A percentile compares a stretch with the other conserved stretches of the same genome.
These are phyloP conservation scores for Acestrorhynchus altus DNA, from an alignment of 2,797 vertebrate genomes.

Conservation along the genomic window DNA sequence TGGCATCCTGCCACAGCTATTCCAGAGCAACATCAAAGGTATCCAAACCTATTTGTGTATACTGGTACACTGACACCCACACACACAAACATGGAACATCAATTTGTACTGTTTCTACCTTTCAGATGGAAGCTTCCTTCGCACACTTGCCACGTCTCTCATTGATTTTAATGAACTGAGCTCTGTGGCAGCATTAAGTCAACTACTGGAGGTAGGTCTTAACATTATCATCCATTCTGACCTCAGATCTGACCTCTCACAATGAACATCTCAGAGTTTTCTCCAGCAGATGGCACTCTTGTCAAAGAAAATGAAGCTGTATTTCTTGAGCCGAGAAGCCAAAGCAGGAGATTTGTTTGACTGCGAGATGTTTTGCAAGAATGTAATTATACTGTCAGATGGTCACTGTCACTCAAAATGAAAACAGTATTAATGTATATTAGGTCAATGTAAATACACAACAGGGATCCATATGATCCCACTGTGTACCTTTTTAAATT, in stretches of 20 bases:
- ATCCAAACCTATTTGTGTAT: constrained; percentile 34
- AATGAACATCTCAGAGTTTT: not conserved
- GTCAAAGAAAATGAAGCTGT: constrained; percentile 1
- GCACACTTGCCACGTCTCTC: constrained; percentile 90
- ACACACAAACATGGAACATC: constrained; percentile 1
- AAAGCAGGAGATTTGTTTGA: too few species aligned
- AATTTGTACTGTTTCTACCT: constrained; percentile 49
- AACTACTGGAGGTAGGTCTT: constrained; percentile 91
- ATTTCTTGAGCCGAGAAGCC: not conserved
- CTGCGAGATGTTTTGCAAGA: too few species aligned
- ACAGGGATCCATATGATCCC: too few species aligned
- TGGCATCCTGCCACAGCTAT: constrained; percentile 96
- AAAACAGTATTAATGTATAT: too few species aligned
- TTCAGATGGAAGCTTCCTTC: constrained; percentile 93
- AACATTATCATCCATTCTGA: not conserved
- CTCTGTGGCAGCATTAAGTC: constrained; percentile 94
- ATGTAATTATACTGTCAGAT: too few species aligned
- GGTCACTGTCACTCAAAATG: too few species aligned
- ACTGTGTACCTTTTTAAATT: too few species aligned
- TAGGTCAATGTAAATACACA: too few species aligned
- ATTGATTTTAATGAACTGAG: constrained; percentile 98
- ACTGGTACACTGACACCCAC: constrained; percentile 21
- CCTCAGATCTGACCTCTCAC: not conserved
- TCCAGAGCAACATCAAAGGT: constrained; percentile 99
- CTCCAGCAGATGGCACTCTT: constrained; percentile 44